Percentiles rank a stretch among this genome's conserved stretches.
Evolutionary conservation across 2,888 invertebrate species (phyloP).

Genomic region (Caenorhabditis sulstoni): DNA sequence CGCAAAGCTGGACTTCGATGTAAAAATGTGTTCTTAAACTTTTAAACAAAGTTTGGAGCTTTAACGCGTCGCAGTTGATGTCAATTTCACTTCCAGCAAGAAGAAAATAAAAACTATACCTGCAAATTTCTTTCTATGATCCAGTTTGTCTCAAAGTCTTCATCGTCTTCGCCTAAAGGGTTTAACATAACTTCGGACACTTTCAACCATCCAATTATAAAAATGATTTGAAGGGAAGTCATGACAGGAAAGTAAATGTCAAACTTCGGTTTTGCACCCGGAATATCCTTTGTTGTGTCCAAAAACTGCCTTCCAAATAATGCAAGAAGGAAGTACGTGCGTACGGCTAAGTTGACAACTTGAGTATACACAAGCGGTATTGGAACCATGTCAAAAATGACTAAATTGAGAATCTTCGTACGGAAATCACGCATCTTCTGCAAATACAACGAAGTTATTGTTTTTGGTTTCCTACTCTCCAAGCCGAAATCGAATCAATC

Average conservation of each 20-base stretch:
- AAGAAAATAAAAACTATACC: too few species aligned
- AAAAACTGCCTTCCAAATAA: conserved; percentile 75
- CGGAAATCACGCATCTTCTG: conserved; percentile 76
- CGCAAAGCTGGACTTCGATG: too few species aligned
- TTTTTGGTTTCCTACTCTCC: too few species aligned
- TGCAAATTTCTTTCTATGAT: conserved; percentile 76
- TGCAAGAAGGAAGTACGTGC: conserved; percentile 75
- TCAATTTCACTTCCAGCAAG: too few species aligned
- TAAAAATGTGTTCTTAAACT: too few species aligned
- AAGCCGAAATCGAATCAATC: too few species aligned
- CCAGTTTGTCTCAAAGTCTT: conserved; percentile 78
- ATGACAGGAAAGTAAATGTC: conserved; percentile 75
- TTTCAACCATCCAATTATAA: conserved; percentile 78
- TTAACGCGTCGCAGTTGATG: too few species aligned
- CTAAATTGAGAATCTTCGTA: conserved; percentile 71
- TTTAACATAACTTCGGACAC: conserved; percentile 78
- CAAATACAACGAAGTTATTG: too few species aligned
- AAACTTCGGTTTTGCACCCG: conserved; percentile 58
- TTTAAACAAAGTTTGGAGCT: too few species aligned
- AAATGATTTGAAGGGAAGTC: conserved; percentile 76
- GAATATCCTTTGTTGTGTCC: conserved; percentile 49
- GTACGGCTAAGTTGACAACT: conserved; percentile 74
- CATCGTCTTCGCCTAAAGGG: conserved; percentile 76
- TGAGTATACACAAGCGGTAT: conserved; percentile 67
- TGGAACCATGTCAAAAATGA: conserved; percentile 76